Percentiles rank a stretch among this genome's conserved stretches.
These are phyloP conservation scores for Orchestia grillus DNA, from an alignment of 1,140 invertebrate genomes.

Conservation along the genomic window DNA sequence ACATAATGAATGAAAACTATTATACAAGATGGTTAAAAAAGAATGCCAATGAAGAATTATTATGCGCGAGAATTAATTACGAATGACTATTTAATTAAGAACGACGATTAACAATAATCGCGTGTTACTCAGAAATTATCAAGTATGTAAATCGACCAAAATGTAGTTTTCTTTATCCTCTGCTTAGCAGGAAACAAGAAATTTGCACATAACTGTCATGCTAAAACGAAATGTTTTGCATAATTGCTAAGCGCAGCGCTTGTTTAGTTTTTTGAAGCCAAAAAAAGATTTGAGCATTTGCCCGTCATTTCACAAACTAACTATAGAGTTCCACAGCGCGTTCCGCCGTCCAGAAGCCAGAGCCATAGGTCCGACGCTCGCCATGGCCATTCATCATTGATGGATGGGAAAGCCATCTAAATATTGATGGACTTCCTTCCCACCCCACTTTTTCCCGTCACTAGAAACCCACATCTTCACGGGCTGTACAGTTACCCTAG, in stretches of 20 bases:
- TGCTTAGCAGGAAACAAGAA: too few species aligned
- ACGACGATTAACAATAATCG: too few species aligned
- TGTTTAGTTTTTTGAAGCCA: not conserved
- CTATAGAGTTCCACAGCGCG: not conserved
- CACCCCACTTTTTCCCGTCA: not conserved
- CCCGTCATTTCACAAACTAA: not conserved
- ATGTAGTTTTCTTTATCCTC: too few species aligned
- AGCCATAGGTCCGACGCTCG: not conserved
- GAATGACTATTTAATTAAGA: too few species aligned
- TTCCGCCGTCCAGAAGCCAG: not conserved
- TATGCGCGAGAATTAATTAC: too few species aligned
- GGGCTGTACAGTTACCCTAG: constrained; percentile 28
- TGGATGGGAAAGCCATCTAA: not conserved
- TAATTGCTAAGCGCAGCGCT: not conserved
- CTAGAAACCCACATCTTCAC: constrained; percentile 2
- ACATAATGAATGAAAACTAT: too few species aligned
- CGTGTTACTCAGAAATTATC: too few species aligned
- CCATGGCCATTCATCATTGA: too few species aligned
- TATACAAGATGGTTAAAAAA: too few species aligned
- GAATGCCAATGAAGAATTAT: too few species aligned
- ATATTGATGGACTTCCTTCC: not conserved
- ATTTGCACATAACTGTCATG: too few species aligned
- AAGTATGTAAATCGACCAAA: too few species aligned
- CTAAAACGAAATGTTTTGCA: not conserved
- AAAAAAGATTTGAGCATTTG: not conserved